Evolutionary conservation across 2,888 invertebrate genomes (phyloP).

Genomic region (Synergus japonicus): DNA sequence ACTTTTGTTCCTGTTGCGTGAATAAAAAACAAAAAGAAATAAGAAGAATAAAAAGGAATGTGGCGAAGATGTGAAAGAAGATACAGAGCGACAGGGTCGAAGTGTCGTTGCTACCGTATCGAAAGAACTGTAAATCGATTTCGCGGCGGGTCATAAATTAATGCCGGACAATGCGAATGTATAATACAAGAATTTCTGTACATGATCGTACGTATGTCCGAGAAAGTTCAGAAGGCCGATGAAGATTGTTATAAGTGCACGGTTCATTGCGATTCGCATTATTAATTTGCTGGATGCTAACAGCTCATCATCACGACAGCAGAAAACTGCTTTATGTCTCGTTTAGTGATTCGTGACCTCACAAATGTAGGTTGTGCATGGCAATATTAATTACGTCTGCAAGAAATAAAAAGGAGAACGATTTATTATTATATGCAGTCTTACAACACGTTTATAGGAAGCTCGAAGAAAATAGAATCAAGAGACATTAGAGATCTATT

Average conservation of each 20-base stretch:
- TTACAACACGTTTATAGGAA: neutral
- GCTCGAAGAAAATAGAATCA: conserved; percentile 11
- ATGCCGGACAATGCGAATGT: conserved; percentile 8
- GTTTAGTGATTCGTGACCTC: neutral
- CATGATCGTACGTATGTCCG: neutral
- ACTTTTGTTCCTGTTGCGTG: neutral
- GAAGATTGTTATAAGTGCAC: neutral
- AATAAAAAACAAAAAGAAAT: neutral
- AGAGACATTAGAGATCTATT: conserved; percentile 6
- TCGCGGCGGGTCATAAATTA: conserved; percentile 36
- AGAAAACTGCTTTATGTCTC: neutral
- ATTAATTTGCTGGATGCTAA: conserved; percentile 11
- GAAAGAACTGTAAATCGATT: conserved; percentile 37
- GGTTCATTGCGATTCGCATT: conserved; percentile 11
- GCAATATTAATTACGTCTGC: neutral
- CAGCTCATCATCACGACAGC: neutral
- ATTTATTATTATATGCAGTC: neutral
- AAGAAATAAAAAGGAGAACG: conserved; percentile 7
- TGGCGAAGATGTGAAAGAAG: conserved; percentile 22
- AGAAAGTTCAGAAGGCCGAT: conserved; percentile 27
- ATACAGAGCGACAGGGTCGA: conserved; percentile 35
- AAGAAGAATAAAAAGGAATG: neutral
- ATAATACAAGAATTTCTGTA: neutral
- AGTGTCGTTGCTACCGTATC: conserved; percentile 35
- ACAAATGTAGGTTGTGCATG: conserved; percentile 22